phyloP scores from a whole-genome alignment of 2,888 invertebrate genomes.

The Zhuqinia jingwanae region DNA sequence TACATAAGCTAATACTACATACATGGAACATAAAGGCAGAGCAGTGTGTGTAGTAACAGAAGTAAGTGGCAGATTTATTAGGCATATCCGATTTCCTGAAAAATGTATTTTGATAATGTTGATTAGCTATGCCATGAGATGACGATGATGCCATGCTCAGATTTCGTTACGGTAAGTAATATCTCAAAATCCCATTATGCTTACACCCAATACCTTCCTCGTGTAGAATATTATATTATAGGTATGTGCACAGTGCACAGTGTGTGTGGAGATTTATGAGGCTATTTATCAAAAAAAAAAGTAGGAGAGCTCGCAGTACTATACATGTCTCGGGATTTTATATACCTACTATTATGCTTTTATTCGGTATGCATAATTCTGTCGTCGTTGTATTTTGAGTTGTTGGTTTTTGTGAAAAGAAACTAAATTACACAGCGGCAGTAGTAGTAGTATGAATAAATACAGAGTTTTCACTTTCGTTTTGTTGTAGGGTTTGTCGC shows the following conservation, averaged over 20 bases:
- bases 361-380: too few relatives aligned
- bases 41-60: conserved; percentile 38
- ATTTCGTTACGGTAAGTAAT: conserved; percentile 50
- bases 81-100: conserved; percentile 67
- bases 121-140: conserved; percentile 57
- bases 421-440: too few relatives aligned
- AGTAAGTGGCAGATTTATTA: conserved; percentile 67
- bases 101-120: conserved; percentile 62
- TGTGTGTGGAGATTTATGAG: conserved; percentile 50
- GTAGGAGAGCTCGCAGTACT: conserved; percentile 2
- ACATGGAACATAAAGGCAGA: conserved; percentile 7
- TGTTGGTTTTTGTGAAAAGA: too few relatives aligned
- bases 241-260: too few relatives aligned
- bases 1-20: background rate
- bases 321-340: too few relatives aligned
- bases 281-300: conserved; percentile 58
- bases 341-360: background rate
- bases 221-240: too few relatives aligned
- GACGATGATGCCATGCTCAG: conserved; percentile 36
- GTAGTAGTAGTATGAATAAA: too few relatives aligned
- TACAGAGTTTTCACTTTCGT: too few relatives aligned
- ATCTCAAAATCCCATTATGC: conserved; percentile 31
- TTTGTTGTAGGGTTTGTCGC: too few relatives aligned
- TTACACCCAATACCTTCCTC: conserved; percentile 18
- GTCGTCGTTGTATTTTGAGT: too few relatives aligned